Base-by-base conservation (phyloP, 64 coral and sea anemone species). In the Montipora sp. region DNA sequence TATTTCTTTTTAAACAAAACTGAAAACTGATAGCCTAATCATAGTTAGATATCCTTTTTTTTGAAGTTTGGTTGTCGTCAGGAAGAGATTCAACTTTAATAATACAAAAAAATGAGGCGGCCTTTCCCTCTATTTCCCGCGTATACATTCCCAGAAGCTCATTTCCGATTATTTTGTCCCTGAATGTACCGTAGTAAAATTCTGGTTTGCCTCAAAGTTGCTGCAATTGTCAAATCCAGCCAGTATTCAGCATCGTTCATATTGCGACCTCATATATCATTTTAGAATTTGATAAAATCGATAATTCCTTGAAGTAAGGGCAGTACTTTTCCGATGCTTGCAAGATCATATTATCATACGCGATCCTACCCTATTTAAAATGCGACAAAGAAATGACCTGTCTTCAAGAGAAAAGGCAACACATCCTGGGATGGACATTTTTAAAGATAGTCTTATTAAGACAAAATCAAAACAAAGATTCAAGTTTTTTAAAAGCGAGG, bases 241-340 rank as follows among this genome's bases (percentile, higher is more conserved):
- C 46, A 71, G 19, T 0, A 11, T 50, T 85, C 71, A 16, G 18
- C 9, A 63, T 16, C 60, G 13, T 11, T 63, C 8, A 47, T 68
- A 48, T 45, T 83, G 4, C 43, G 13, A 14, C 15, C 5, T 14
- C 13, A 66, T 43, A 45, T 59, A 48, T 63, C 45, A 15, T 49
- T 85, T 71, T 71, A 49, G 46, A 8, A 57, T 47, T 72, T 50
- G 18, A 66, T 46, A 85, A 85, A 85, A 18, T 85, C 63, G n/a
- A 85, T 13, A 43, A 72, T 71, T 47, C 71, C 44, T 85, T 50
- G 43, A 85, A 71, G 71, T 85, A 72, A 46, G 45, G 18, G 47
- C 60, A 8, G 65, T 46, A 66, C 80, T 4, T 67, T 47, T 2
- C 23, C 24, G 36, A 61, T 22, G 7, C 36, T 44, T n/a, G 11